These are phyloP conservation scores for Gorsachius goisagi DNA, from an alignment of 2,113 vertebrate species.

Conservation along the genomic window DNA sequence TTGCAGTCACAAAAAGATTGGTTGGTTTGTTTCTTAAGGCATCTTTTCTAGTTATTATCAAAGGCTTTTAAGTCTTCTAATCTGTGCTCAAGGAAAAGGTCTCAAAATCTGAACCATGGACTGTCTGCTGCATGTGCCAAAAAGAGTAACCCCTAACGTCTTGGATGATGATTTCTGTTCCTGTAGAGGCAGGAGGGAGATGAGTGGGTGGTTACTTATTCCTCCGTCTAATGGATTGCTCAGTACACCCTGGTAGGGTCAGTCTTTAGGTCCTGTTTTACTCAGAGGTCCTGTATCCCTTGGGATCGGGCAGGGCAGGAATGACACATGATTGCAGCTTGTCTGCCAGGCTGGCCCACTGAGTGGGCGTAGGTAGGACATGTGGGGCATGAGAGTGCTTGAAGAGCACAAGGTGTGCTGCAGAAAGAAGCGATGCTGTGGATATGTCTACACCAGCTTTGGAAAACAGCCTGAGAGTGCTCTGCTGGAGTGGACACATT, in stretches of 20 bases:
- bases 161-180: background rate
- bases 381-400: background rate
- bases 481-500: background rate
- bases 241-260: background rate
- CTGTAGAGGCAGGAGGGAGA: background rate
- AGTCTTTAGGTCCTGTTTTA: background rate
- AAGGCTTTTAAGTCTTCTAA: background rate
- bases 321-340: background rate
- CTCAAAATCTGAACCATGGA: background rate
- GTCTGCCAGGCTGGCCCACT: background rate
- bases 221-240: background rate
- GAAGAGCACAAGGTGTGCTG: background rate
- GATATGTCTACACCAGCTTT: background rate
- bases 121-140: background rate
- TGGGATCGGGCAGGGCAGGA: background rate
- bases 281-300: background rate
- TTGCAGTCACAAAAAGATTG: background rate
- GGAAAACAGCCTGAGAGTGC: background rate
- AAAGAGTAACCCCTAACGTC: background rate
- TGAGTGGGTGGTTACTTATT: background rate
- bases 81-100: background rate
- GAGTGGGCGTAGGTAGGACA: background rate
- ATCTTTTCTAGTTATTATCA: background rate
- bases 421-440: background rate
- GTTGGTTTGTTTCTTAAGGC: background rate